Percentiles rank a stretch among this genome's conserved stretches.
Evolutionary conservation across 2,888 invertebrate species (phyloP).

Genomic region (Cremastobaeus sp.): DNA sequence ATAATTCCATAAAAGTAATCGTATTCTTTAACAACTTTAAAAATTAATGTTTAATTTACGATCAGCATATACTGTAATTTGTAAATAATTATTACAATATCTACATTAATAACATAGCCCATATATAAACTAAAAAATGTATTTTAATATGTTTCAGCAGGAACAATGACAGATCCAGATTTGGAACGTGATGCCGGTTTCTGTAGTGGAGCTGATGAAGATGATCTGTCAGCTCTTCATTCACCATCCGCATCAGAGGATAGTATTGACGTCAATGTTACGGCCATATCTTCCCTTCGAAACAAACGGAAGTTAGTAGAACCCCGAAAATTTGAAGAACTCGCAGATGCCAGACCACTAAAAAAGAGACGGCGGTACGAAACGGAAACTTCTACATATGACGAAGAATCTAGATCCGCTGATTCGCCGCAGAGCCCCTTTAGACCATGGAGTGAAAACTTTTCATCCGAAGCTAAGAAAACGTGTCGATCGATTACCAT

Average conservation of each 20-base stretch:
- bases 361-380: slow-evolving; percentile 82
- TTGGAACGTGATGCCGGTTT: slow-evolving; percentile 85
- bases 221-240: slow-evolving; percentile 78
- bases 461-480: slow-evolving; percentile 57
- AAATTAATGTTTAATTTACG: too few species aligned
- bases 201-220: slow-evolving; percentile 86
- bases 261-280: slow-evolving; percentile 83
- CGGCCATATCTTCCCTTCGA: slow-evolving; percentile 80
- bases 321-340: slow-evolving; percentile 81
- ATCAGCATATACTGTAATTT: too few species aligned
- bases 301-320: slow-evolving; percentile 84
- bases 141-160: slow-evolving; percentile 80
- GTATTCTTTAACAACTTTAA: too few species aligned
- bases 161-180: slow-evolving; percentile 75
- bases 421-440: slow-evolving; percentile 80
- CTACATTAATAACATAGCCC: too few species aligned
- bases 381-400: slow-evolving; percentile 73
- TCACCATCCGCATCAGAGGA: slow-evolving; percentile 84
- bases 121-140: too few species aligned
- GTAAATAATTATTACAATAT: too few species aligned
- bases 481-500: slow-evolving; percentile 10
- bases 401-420: slow-evolving; percentile 69
- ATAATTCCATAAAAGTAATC: too few species aligned
- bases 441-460: slow-evolving; percentile 82
- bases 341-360: slow-evolving; percentile 80